phyloP scores from a whole-genome alignment of 2,797 vertebrate species.

The Botia kubotai region DNA sequence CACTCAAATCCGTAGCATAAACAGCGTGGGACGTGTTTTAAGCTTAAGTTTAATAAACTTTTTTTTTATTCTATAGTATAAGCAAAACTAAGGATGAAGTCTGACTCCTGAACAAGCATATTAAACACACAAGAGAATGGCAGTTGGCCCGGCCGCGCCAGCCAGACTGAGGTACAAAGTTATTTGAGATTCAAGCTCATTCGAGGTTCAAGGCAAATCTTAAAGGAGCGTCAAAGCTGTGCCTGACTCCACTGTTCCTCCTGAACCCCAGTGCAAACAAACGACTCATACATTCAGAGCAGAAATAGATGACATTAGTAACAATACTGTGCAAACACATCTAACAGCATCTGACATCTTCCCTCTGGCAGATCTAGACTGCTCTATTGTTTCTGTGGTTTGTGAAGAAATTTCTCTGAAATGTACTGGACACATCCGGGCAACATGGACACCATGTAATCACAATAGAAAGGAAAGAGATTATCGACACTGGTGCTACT shows the following conservation, averaged over 20 bases:
- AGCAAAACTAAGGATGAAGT: neutral
- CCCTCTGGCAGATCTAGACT: constrained; percentile 48
- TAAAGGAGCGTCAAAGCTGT: constrained; percentile 69
- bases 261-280: constrained; percentile 66
- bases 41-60: too few species aligned
- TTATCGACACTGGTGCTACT: too few species aligned
- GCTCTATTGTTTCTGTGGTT: constrained; percentile 61
- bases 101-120: neutral
- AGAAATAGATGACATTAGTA: constrained; percentile 65
- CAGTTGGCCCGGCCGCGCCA: constrained; percentile 57
- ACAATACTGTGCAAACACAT: constrained; percentile 64
- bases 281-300: constrained; percentile 61
- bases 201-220: constrained; percentile 73
- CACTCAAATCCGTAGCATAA: too few species aligned
- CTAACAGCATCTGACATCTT: constrained; percentile 72
- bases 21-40: too few species aligned
- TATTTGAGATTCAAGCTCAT: constrained; percentile 68
- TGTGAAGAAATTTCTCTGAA: constrained; percentile 42
- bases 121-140: constrained; percentile 45
- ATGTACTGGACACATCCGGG: neutral
- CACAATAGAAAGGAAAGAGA: too few species aligned
- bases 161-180: constrained; percentile 49
- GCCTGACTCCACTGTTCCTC: constrained; percentile 71
- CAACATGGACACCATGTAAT: neutral
- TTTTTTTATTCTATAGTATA: neutral